Evolutionary conservation across 2,797 vertebrate genomes (phyloP), one percentile per base, ranked within the genome.

Genomic region (Pangasius djambal): DNA sequence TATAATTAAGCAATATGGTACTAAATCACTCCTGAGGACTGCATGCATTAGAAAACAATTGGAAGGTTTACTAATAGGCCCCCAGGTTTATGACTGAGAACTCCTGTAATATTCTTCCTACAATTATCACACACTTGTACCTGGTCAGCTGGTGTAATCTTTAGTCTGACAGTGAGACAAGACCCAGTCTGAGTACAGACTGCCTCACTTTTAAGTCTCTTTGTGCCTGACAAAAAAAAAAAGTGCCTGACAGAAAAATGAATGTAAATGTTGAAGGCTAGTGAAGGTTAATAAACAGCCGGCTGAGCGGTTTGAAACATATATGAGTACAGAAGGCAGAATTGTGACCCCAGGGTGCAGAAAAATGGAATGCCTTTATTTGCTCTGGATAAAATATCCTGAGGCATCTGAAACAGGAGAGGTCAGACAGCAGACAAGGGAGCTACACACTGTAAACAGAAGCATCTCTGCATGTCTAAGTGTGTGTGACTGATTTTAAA

Each of bases 401-500:
- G 9, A 81, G 67, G 85, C 78, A 67, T 83, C 50, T 87, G 52
- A 57, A 72, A 65, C 7, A 59, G 55, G 69, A 69, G 67, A 74
- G 81, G 81, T 90, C 70, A 90, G 25, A 50, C 57, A 63, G 55
- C 31, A 81, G 77, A 34, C 48, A 28, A 48, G 25, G 67, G 48
- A 52, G 69, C 40, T 37, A 31, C 31, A 67, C 13, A 44, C 57
- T 87, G 72, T 86, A 82, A 89, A 91, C 85, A 87, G 65, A 77
- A 67, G 10, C 70, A 74, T 44, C 63, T 83, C 50, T 79, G 89
- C 82, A 31, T 82, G 81, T 86, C 10, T 85, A 67, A 59, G 78
- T 50, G 3, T 2, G n/a, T 55, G 85, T 67, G 55, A 52, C n/a
- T 70, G 25, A 81, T 34, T 65, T 18, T 77, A 48, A n/a, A 52